Percentiles rank a stretch among this genome's conserved stretches.
phyloP scores from a whole-genome alignment of 1,140 invertebrate species.

The Laupala kohalensis region DNA sequence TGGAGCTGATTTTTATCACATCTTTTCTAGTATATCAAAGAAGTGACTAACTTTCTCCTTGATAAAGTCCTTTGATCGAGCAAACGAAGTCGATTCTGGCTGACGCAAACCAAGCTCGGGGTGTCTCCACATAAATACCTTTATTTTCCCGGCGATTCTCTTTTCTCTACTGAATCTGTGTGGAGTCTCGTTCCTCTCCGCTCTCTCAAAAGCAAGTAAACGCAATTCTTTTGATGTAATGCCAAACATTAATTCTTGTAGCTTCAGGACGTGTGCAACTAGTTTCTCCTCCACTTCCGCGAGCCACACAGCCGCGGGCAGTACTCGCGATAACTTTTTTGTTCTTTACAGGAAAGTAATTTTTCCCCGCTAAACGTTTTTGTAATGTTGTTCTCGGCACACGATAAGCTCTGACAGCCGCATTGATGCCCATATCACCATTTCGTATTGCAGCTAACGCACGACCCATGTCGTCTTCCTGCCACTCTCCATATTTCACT shows the following conservation, averaged over 20 bases:
- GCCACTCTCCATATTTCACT: not conserved
- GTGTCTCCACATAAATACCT: slow-evolving; percentile 26
- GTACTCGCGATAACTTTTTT: not conserved
- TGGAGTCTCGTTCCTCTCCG: slow-evolving; percentile 11
- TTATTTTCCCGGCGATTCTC: slow-evolving; percentile 27
- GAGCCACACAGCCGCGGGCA: not conserved
- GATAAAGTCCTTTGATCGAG: slow-evolving; percentile 26
- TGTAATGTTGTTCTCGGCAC: slow-evolving; percentile 9
- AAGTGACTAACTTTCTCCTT: slow-evolving; percentile 22
- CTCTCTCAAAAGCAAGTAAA: no score
- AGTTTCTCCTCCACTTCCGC: not conserved
- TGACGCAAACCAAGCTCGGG: slow-evolving; percentile 27
- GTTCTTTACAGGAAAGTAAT: not conserved
- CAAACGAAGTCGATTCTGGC: slow-evolving; percentile 29
- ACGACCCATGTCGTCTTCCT: slow-evolving; percentile 1
- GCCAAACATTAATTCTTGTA: slow-evolving; percentile 1
- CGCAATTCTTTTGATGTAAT: not conserved
- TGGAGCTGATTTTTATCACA: slow-evolving; percentile 22
- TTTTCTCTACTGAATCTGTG: slow-evolving; percentile 23
- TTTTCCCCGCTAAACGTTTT: slow-evolving; percentile 11
- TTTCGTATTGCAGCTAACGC: slow-evolving; percentile 9
- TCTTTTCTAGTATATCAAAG: slow-evolving; percentile 21
- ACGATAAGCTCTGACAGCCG: no score
- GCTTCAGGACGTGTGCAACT: slow-evolving; percentile 1
- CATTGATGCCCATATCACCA: slow-evolving; percentile 13